Evolutionary conservation across 2,888 invertebrate genomes (phyloP), one percentile per base, ranked within the genome.

Genomic region (Melangyna quadrimaculata): DNA sequence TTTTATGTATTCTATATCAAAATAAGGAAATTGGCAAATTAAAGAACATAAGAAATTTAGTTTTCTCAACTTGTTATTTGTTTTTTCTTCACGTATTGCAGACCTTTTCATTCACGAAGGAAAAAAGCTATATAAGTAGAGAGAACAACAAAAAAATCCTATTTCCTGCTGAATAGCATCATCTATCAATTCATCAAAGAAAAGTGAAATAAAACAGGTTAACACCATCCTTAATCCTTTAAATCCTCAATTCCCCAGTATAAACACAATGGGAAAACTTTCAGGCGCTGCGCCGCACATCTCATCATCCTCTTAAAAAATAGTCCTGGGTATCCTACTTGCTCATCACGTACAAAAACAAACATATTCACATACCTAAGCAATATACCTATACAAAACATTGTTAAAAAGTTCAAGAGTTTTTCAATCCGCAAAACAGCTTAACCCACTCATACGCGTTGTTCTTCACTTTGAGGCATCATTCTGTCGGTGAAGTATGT

Each of bases 401-500:
- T 67, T 67, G 22, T 67, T 19, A 78, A 78, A 78, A 78, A 55
- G 61, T 55, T 57, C 65, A 65, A 61, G 67, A 53, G 73, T 53
- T 63, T 61, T 74, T 43, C 51, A 71, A 77, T 70, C 40, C 79
- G 59, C 48, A 59, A n/a, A 57, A 48, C 65, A 73, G 37, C 61
- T 69, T 67, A 67, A 67, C 67, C 53, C 59, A 69, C 69, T 79
- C 67, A n/a, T 70, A 70, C 37, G 29, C 45, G 65, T 65, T 51
- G 59, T 32, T 59, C 67, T 73, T 51, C 51, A 53, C 37, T 51
- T 57, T 37, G 35, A 19, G 27, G 19, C 29, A 72, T 24, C 80
- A 55, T 75, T 59, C 77, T 75, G 81, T 59, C 71, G 63, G 65
- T 81, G 77, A 81, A 77, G 75, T 77, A 75, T 81, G 81, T 77